Conservation (phyloP, 2,888 invertebrate genomes). For the Argynnis bischoffii region DNA sequence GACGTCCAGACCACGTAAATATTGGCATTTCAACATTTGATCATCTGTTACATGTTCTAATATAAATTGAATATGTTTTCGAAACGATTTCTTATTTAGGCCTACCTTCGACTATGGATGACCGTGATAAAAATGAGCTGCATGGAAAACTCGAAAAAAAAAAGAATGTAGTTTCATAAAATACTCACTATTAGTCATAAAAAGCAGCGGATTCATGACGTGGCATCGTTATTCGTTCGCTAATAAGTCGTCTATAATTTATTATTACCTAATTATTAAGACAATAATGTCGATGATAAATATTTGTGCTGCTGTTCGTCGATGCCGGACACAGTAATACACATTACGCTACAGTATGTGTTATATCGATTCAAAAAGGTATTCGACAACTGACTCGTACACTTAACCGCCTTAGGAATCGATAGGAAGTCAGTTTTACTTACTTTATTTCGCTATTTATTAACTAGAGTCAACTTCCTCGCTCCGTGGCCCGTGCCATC, state of each 20-base stretch:
- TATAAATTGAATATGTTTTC: conserved; percentile 22
- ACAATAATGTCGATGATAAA: conserved; percentile 66
- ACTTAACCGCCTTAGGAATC: conserved; percentile 72
- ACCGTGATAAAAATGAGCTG: conserved; percentile 13
- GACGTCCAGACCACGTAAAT: conserved; percentile 51
- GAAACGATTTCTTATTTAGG: conserved; percentile 35
- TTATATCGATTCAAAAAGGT: conserved; percentile 37
- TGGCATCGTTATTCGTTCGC: conserved; percentile 45
- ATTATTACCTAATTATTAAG: conserved; percentile 70
- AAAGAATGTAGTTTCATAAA: conserved; percentile 12
- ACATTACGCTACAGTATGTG: conserved; percentile 44
- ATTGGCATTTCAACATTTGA: conserved; percentile 43
- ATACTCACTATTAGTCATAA: conserved; percentile 17
- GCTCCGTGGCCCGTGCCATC: conserved; percentile 41
- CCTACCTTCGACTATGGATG: conserved; percentile 34
- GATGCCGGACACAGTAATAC: conserved; percentile 47
- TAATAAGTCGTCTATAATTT: conserved; percentile 59
- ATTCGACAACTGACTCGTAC: conserved; percentile 48
- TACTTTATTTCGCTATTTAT: conserved; percentile 75
- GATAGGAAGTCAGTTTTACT: conserved; percentile 80
- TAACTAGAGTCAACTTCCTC: conserved; percentile 61
- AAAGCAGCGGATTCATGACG: conserved; percentile 35
- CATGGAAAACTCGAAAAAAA: conserved; percentile 13
- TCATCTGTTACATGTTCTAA: conserved; percentile 28
- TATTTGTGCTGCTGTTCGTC: conserved; percentile 56